Base-by-base conservation (phyloP, 2,113 vertebrate species). In the Ceyx cyanopectus region DNA sequence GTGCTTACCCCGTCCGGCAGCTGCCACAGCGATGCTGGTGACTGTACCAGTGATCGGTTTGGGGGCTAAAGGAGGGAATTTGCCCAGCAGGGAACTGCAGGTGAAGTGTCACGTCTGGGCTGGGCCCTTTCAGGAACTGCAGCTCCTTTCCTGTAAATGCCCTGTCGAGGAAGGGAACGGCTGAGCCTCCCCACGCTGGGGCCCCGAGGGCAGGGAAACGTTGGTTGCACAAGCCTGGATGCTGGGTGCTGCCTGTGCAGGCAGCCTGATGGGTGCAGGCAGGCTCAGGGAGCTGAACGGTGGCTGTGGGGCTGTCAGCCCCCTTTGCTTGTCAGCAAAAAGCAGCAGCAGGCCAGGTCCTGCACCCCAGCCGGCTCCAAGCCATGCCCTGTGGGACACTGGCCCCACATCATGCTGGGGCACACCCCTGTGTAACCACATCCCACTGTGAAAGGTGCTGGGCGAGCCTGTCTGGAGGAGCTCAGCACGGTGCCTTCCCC, bases 1-100 rank as follows among this genome's bases (percentile, higher is more conserved):
- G 13, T 2, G 37, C 63, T 88, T 8, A 6, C 41, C 27, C 40
- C 30, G 79, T 45, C n/a, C 73, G 81, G 61, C 48, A 67, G 46
- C 50, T 3, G 0, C 6, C 0, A 0, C 46, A 27, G 43, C 1
- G 7, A 34, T 46, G 63, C 56, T 23, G 76, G 61, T 2, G 23
- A 74, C 70, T 6, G 0, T 29, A 12, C 60, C 0, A 0, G 51
- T 60, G 29, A 14, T 16, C 45, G 3, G 6, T 1, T 26, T 20
- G 5, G 34, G 14, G 16, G 34, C 9, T 24, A 4, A 53, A 66
- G 41, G 16, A 54, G 20, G 46, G 14, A 30, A 26, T 77, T 14
- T 51, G 18, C 30, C 37, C 24, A 11, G 2, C 10, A 18, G 84
- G 40, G 53, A 70, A 56, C 48, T 1, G 1, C 19, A 4, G 37